Evolutionary conservation across 2,113 vertebrate genomes (phyloP).

Genomic region (Coturnix japonica): DNA sequence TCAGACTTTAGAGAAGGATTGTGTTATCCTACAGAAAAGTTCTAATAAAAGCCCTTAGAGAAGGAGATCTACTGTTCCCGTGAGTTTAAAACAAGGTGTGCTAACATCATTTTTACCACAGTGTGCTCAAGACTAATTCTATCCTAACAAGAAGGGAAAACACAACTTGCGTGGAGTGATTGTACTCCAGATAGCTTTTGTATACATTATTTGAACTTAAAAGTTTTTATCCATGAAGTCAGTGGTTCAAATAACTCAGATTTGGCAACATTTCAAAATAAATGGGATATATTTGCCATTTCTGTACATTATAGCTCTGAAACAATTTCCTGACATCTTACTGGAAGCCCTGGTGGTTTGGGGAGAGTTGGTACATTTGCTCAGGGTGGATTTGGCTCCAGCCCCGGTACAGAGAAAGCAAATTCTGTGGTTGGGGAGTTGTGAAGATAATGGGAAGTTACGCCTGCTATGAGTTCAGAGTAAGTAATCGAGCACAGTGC

Average conservation of each 20-base stretch:
- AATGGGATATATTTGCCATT: neutral
- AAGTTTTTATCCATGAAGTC: neutral
- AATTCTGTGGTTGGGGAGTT: neutral
- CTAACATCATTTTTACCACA: neutral
- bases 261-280: slow-evolving; percentile 15
- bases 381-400: neutral
- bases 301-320: neutral
- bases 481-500: neutral
- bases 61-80: neutral
- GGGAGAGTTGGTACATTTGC: neutral
- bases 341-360: neutral
- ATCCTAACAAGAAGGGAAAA: neutral
- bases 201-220: neutral
- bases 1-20: neutral
- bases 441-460: neutral
- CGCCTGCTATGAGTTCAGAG: neutral
- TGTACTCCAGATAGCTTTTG: slow-evolving; percentile 2
- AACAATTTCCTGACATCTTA: neutral
- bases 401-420: neutral
- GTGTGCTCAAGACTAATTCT: neutral
- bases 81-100: neutral
- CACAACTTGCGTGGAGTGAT: neutral
- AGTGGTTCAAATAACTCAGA: neutral
- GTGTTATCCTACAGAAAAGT: neutral
- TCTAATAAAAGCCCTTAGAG: neutral